Evolutionary conservation across 2,797 vertebrate species (phyloP), one percentile per base, ranked within the genome.

Genomic region (Malurus splendens): DNA sequence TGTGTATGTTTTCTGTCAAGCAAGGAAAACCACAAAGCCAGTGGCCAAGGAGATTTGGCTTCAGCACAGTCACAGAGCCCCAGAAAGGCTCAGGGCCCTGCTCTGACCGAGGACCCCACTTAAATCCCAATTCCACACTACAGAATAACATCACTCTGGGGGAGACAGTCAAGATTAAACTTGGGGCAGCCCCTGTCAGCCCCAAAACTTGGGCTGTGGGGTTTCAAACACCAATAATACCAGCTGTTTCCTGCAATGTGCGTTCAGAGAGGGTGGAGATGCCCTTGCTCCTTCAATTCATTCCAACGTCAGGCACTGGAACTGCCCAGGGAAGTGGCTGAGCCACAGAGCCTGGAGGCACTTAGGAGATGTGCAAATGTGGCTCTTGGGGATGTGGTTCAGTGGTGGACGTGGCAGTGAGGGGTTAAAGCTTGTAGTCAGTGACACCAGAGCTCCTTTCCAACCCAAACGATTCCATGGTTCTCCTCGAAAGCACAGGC

Each of bases 401-500:
- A 4, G 12, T 18, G 28, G 16, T 50, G 68, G 6, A 8, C 33
- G 41, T 42, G 54, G 39, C 30, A 47, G 18, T 12, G 41, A 41
- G 36, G 76, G 24, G 8, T 48, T 28, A 42, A 27, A 18, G 32
- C 11, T 8, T 25, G 50, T 28, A 47, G 33, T 54, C 60, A 60
- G 54, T 19, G 68, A n/a, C 67, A 54, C 6, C 33, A 74, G 48
- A 38, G 55, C 9, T 44, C 16, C 16, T 20, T 55, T 74, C 41
- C 61, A 75, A 10, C 6, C 14, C 56, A 23, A 33, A 47, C 2
- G 18, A 52, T 52, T 18, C 33, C 0, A 0, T 45, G 66, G 41
- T 9, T 52, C 19, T 52, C 60, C 30, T 62, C 4, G 0, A 11
- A 68, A 65, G 44, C 0, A 3, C 18, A 6, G 81, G 41, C 81